phyloP scores from a whole-genome alignment of 2,113 vertebrate species.

The Phaethon lepturus region DNA sequence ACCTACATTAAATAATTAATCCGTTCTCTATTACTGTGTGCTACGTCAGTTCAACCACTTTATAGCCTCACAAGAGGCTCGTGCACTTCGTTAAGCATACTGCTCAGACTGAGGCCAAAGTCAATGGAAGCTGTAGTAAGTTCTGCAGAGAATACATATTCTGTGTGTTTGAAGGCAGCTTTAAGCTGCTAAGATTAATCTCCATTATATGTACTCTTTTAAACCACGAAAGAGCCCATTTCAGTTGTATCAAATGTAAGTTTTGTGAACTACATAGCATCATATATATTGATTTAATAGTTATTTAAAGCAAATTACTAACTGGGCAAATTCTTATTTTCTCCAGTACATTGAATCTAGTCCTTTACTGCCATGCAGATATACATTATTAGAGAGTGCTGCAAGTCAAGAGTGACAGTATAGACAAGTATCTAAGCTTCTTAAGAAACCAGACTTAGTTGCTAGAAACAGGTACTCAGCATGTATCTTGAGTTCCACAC shows the following conservation, averaged over 20 bases:
- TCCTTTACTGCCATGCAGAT: not conserved
- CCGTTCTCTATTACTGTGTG: not conserved
- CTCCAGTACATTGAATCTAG: not conserved
- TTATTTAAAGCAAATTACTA: not conserved
- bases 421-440: not conserved
- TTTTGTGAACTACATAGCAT: not conserved
- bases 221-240: not conserved
- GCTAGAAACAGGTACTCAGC: not conserved
- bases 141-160: slow-evolving; percentile 10
- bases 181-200: not conserved
- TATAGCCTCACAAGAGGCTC: slow-evolving; percentile 10
- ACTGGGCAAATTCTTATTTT: not conserved
- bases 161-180: not conserved
- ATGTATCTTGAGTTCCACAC: not conserved
- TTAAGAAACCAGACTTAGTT: not conserved
- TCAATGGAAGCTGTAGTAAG: slow-evolving; percentile 8
- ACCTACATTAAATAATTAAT: not conserved
- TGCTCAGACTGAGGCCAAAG: slow-evolving; percentile 24
- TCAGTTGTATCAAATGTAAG: not conserved
- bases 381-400: not conserved
- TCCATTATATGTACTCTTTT: not conserved
- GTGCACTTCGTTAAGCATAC: not conserved
- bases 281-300: not conserved
- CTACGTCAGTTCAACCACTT: slow-evolving; percentile 1
- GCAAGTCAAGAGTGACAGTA: not conserved